Base-by-base conservation (phyloP, 1,140 invertebrate species). In the Aphis craccivora region DNA sequence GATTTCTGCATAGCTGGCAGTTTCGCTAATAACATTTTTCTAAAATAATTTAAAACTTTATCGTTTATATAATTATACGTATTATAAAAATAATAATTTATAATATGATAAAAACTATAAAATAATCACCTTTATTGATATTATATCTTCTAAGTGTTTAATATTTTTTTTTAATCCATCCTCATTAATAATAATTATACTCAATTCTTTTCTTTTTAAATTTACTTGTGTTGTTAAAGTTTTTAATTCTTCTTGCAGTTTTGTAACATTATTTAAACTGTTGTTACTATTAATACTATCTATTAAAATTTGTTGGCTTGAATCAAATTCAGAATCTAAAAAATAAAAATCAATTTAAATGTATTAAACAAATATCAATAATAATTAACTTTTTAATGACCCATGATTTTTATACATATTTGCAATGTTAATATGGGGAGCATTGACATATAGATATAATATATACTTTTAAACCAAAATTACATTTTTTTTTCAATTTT, bases 81-180 rank as follows among this genome's bases (percentile, higher is more conserved):
- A 23, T 25, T 89, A 37, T 23, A 53, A 37, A 35, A 37, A 37
- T 9, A 53, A 53, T 53, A 37, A 4, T 53, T 51, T 53, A 89
- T 37, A 23, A 89, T 53, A 89, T 35, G 22, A 22, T n/a, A 35
- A 87, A 51, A 51, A 88, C 22, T 2, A 87, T 87, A 1, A 53
- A 5, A 53, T 60, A 53, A 84, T 86, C 43, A 93, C 91, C 51
- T 86, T 93, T 55, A 93, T 86, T 25, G 37, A 35, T 37, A 93
- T 93, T 43, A 93, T 93, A 23, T 93, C 91, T 84, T 93, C 91
- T 55, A 93, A 93, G 14, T 93, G 35, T 86, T 93, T 55, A 40
- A 93, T 93, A 86, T 93, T 93, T 40, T n/a, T 93, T 84, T n/a
- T 93, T 30, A 93, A 51, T 53, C 81, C 91, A 53, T 93, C 91